phyloP scores from a whole-genome alignment of 1,140 invertebrate species.

The Armadillidium nasatum region DNA sequence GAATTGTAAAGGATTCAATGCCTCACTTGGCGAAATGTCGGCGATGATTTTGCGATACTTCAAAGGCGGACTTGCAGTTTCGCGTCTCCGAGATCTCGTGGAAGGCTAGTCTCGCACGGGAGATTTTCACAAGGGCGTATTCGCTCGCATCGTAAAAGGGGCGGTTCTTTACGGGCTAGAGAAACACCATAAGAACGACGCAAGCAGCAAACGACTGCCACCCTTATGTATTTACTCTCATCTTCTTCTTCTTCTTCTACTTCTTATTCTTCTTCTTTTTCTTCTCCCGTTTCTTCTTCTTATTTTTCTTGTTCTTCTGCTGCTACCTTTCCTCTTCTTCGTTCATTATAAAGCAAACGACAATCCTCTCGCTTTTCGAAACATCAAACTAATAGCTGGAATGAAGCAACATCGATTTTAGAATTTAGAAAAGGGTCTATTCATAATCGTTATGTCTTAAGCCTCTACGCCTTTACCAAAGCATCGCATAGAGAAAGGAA shows the following conservation, averaged over 20 bases:
- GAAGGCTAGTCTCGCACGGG: constrained; percentile 9
- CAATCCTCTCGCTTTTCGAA: not conserved
- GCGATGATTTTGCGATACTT: constrained; percentile 7
- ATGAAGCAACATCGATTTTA: constrained; percentile 8
- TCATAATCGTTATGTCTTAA: constrained; percentile 8
- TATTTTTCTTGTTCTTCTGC: not conserved
- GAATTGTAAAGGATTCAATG: constrained; percentile 4
- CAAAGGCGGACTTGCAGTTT: not conserved
- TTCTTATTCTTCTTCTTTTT: not conserved
- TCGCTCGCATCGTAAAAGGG: not conserved
- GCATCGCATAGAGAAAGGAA: not conserved
- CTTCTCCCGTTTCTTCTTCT: not conserved
- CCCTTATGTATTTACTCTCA: too few relatives aligned
- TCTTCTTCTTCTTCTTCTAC: too few relatives aligned
- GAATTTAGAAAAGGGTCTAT: constrained; percentile 6
- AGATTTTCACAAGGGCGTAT: not conserved
- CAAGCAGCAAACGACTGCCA: not conserved
- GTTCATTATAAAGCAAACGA: too few relatives aligned
- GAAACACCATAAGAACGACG: not conserved
- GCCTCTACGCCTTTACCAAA: not conserved
- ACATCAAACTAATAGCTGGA: constrained; percentile 10
- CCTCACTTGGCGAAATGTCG: constrained; percentile 10
- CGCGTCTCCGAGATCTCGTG: constrained; percentile 2
- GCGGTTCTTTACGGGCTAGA: not conserved
- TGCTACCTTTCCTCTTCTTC: not conserved